Evolutionary conservation across 2,888 invertebrate genomes (phyloP), one percentile per base, ranked within the genome.

Genomic region (Phymatocera aterrima): DNA sequence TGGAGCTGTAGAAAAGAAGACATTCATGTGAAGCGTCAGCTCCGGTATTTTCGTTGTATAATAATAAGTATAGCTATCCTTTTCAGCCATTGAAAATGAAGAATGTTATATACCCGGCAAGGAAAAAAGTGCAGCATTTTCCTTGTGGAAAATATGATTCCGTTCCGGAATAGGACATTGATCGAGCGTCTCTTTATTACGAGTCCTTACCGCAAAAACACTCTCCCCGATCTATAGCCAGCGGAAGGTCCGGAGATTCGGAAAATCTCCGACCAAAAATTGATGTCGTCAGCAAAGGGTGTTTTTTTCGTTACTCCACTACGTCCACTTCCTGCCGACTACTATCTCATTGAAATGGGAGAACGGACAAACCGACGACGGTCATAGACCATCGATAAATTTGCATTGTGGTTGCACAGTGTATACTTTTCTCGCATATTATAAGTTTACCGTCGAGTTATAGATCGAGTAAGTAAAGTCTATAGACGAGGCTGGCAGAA

Each of bases 101-200:
- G 40, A 57, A 75, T 43, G 54, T 43, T 43, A 54, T 72, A 31
- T 72, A 54, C 72, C 51, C 51, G 10, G n/a, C n/a, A 37, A 40
- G 57, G 10, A 57, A 57, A 68, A 75, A 75, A 75, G 75, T 75
- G 57, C 57, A 40, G 75, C 57, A 60, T 75, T 54, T 54, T 75
- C 40, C 1, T 75, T n/a, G 40, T 6, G 57, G 28, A 60, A 57
- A 75, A 75, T 75, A 57, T 75, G 75, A 75, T 75, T 75, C 75
- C 40, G 57, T 75, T 75, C 75, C 57, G 86, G 82, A 79, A 75
- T 80, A 79, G 78, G 87, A 86, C 87, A 80, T 85, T 86, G 87
- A 86, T 86, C 85, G 87, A 86, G 84, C 83, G 81, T 81, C 81
- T 81, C 82, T 82, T 85, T 86, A 87, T 87, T 86, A 85, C 83